Percentiles rank a stretch among this genome's conserved stretches.
phyloP scores from a whole-genome alignment of 2,888 invertebrate genomes.

The Pachymerium ferrugineum region DNA sequence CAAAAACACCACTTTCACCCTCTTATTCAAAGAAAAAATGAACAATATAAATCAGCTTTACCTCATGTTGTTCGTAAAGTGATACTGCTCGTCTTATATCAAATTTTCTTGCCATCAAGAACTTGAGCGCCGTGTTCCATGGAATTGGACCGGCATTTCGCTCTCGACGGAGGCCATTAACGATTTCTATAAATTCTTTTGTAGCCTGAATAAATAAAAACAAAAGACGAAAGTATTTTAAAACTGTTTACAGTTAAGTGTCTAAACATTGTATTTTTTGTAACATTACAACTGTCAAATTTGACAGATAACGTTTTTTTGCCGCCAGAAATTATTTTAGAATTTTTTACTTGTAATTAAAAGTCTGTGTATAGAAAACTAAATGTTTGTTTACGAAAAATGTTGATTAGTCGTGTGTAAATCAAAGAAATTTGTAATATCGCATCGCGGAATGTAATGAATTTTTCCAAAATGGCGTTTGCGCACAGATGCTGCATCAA shows the following conservation, averaged over 20 bases:
- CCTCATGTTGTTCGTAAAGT: slow-evolving; percentile 87
- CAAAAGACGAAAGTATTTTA: slow-evolving; percentile 1
- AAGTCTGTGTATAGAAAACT: too few species aligned
- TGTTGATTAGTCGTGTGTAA: background rate
- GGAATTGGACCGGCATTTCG: slow-evolving; percentile 60
- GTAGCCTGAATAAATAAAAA: slow-evolving; percentile 66
- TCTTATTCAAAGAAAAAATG: background rate
- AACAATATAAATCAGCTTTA: slow-evolving; percentile 37
- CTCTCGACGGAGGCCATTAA: slow-evolving; percentile 57
- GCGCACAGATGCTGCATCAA: background rate
- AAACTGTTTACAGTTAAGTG: background rate
- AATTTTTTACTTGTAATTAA: too few species aligned
- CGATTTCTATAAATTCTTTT: slow-evolving; percentile 70
- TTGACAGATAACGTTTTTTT: too few species aligned
- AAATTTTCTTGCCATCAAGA: slow-evolving; percentile 88
- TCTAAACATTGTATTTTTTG: too few species aligned
- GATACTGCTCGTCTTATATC: slow-evolving; percentile 83
- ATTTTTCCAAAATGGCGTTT: background rate
- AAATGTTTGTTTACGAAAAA: too few species aligned
- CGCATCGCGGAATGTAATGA: background rate
- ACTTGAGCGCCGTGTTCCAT: slow-evolving; percentile 86
- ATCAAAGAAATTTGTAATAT: background rate
- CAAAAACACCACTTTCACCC: background rate
- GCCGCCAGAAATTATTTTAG: too few species aligned
- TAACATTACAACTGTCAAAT: too few species aligned